A percentile compares a stretch with the other conserved stretches of the same genome.
Evolutionary conservation across 1,140 invertebrate genomes (phyloP).

Genomic region (Rhynchophorus ferrugineus): DNA sequence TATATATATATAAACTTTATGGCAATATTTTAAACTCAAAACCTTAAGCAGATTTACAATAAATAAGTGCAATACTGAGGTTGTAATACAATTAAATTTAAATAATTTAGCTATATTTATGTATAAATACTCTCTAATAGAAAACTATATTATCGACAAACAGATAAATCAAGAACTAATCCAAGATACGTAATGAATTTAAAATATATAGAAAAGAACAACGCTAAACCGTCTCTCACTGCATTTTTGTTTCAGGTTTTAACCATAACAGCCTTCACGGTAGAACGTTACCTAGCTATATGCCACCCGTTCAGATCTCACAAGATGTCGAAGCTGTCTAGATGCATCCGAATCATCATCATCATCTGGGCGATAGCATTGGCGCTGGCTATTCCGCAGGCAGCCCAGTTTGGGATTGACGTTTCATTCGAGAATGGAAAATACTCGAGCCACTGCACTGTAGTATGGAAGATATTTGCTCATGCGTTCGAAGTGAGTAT

Average conservation of each 20-base stretch:
- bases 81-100: too few species aligned
- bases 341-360: constrained; percentile 52
- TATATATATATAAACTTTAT: too few species aligned
- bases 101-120: too few species aligned
- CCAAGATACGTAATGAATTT: too few species aligned
- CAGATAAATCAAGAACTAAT: not conserved
- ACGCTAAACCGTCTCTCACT: too few species aligned
- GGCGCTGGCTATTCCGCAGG: constrained; percentile 50
- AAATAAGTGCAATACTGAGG: too few species aligned
- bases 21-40: too few species aligned
- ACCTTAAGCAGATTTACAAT: too few species aligned
- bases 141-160: too few species aligned
- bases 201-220: too few species aligned
- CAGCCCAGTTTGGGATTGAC: constrained; percentile 43
- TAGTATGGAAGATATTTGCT: constrained; percentile 31
- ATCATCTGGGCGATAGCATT: constrained; percentile 52
- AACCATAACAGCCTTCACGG: constrained; percentile 60
- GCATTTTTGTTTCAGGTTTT: too few species aligned
- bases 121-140: too few species aligned
- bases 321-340: constrained; percentile 45
- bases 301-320: constrained; percentile 53
- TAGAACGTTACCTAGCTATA: constrained; percentile 66
- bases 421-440: constrained; percentile 27
- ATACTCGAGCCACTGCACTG: constrained; percentile 27
- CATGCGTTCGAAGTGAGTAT: constrained; percentile 42